Base-by-base conservation (phyloP, 2,113 vertebrate genomes). In the Poecilia latipinna region DNA sequence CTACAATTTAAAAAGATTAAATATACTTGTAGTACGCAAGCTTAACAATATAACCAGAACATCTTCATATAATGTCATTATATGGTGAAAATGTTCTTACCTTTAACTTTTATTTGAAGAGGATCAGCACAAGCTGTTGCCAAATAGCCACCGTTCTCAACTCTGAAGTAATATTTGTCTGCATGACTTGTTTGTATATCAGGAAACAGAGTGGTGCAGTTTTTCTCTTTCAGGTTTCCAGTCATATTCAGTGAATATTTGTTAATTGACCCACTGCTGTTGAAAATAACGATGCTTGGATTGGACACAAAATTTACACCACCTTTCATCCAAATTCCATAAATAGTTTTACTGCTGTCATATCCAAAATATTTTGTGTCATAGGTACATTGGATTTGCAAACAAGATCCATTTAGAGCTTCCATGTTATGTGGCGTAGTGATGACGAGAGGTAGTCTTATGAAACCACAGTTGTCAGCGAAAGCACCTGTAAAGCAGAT, bases 141-240 rank as follows among this genome's bases (percentile, higher is more conserved):
- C 0, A 0, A 17, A 39, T 68, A 88, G 0, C 0, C 0, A 0
- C 0, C 0, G 2, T 33, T 82, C 35, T 82, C 26, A 13, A 84
- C 13, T 48, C 89, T 91, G 76, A 92, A 89, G 82, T 3, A 90
- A 37, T 86, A 93, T 0, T 0, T 19, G 19, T 78, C 1, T 31
- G 74, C 12, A 0, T 83, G 28, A 0, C 0, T 29, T 29, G 1
- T 33, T 12, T 0, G 48, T 32, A 91, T 19, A 17, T 42, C 60
- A 13, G 37, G 29, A 74, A 92, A 86, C 22, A 91, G 2, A 3
- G 89, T 90, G 37, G 85, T 90, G 83, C 89, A 93, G 75, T 89
- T 61, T 28, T 29, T 78, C 68, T 86, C 0, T 0, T 0, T 48
- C 61, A 91, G 44, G 66, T 92, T 13, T 85, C 91, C 91, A 61